Evolutionary conservation across 2,797 vertebrate species (phyloP).

Genomic region (Pantherophis alleghaniensis): DNA sequence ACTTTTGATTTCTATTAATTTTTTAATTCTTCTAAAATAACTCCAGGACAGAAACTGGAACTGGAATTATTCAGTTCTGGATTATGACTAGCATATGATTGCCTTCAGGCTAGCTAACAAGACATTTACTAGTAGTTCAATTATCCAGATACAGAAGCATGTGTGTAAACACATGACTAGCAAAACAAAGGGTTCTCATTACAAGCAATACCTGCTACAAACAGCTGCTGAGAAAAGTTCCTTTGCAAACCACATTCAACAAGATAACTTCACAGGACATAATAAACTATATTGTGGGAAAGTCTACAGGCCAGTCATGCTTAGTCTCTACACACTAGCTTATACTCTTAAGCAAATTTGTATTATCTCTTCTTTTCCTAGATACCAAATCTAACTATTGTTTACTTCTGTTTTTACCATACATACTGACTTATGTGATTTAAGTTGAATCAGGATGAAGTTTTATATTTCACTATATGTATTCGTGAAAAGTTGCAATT

Average conservation of each 20-base stretch:
- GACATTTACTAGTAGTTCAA: not conserved
- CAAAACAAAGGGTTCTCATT: not conserved
- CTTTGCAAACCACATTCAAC: not conserved
- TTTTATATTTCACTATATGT: not conserved
- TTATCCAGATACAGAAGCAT: not conserved
- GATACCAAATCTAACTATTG: not conserved
- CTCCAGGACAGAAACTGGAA: not conserved
- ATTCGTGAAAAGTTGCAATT: not conserved
- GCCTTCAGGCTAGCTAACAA: not conserved
- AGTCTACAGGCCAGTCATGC: not conserved
- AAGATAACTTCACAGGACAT: not conserved
- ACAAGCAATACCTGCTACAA: not conserved
- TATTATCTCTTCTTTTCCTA: not conserved
- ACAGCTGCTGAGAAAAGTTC: not conserved
- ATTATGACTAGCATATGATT: not conserved
- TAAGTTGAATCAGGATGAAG: not conserved
- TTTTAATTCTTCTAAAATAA: not conserved
- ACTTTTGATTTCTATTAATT: not conserved
- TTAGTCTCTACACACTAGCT: not conserved
- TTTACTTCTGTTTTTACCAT: not conserved
- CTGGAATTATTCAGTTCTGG: not conserved
- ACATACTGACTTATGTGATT: not conserved
- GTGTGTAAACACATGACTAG: not conserved
- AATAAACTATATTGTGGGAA: not conserved
- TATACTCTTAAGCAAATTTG: not conserved